phyloP scores from a whole-genome alignment of 1,140 invertebrate species.

The Ephestia elutella region DNA sequence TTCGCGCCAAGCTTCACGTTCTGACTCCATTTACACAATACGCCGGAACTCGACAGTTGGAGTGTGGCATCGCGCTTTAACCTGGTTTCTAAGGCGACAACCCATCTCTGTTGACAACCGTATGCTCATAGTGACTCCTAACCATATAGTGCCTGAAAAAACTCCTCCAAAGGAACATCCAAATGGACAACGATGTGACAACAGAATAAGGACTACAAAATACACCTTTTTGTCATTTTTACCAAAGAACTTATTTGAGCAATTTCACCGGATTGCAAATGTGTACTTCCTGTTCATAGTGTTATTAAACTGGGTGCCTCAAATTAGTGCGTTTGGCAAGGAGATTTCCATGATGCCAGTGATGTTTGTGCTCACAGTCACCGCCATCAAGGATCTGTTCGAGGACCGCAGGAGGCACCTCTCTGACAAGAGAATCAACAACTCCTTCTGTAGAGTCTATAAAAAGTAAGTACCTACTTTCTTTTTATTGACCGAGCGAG shows the following conservation, averaged over 20 bases:
- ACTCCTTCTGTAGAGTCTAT: constrained; percentile 92
- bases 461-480: constrained; percentile 84
- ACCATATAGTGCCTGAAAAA: constrained; percentile 86
- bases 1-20: constrained; percentile 80
- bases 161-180: constrained; percentile 87
- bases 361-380: constrained; percentile 95
- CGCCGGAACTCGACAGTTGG: constrained; percentile 81
- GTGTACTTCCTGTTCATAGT: constrained; percentile 98
- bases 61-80: constrained; percentile 80
- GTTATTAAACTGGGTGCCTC: constrained; percentile 94
- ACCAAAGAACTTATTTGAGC: constrained; percentile 97
- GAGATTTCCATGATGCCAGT: constrained; percentile 97
- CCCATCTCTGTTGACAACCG: constrained; percentile 79
- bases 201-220: constrained; percentile 95
- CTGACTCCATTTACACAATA: constrained; percentile 92
- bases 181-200: constrained; percentile 85
- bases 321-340: constrained; percentile 96
- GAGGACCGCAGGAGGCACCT: constrained; percentile 93
- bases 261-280: constrained; percentile 98
- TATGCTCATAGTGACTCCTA: constrained; percentile 84
- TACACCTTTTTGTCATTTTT: constrained; percentile 96
- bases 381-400: constrained; percentile 96
- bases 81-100: constrained; percentile 76
- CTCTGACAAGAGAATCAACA: constrained; percentile 95
- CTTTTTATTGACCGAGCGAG: no score